These are phyloP conservation scores for Matsumurasca onukii DNA, from an alignment of 1,140 invertebrate species.

Conservation along the genomic window DNA sequence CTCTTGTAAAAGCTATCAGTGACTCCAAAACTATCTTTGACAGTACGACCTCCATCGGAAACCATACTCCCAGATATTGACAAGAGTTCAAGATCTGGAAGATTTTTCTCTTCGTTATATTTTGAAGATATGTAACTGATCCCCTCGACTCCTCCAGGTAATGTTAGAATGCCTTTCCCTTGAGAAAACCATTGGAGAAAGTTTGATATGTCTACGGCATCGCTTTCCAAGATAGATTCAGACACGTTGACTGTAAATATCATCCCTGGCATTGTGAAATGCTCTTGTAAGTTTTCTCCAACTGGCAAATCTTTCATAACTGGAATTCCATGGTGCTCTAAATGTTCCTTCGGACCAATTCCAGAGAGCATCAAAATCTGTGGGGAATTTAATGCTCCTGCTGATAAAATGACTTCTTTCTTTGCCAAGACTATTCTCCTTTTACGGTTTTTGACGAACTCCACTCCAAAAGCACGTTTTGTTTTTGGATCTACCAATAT, in stretches of 20 bases:
- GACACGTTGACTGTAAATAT: conserved; percentile 66
- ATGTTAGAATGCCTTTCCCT: conserved; percentile 50
- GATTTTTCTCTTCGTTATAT: conserved; percentile 47
- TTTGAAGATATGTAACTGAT: conserved; percentile 54
- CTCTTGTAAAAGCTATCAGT: conserved; percentile 58
- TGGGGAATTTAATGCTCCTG: conserved; percentile 66
- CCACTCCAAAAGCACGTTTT: conserved; percentile 63
- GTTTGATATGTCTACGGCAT: conserved; percentile 26
- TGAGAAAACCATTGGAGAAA: conserved; percentile 40
- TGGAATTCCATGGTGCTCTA: conserved; percentile 65
- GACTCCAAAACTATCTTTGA: conserved; percentile 56
- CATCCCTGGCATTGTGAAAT: conserved; percentile 61
- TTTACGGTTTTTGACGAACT: conserved; percentile 58
- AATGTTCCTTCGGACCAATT: conserved; percentile 66
- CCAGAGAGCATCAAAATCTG: conserved; percentile 74
- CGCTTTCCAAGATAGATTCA: conserved; percentile 41
- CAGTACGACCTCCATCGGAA: conserved; percentile 67
- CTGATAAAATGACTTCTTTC: conserved; percentile 68
- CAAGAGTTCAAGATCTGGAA: conserved; percentile 78
- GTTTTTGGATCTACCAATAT: conserved; percentile 63
- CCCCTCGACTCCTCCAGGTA: conserved; percentile 56
- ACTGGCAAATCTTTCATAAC: conserved; percentile 66
- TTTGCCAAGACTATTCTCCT: conserved; percentile 50
- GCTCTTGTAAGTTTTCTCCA: conserved; percentile 79
- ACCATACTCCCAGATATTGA: conserved; percentile 68